phyloP scores from a whole-genome alignment of 2,113 vertebrate species.

The Tupaia chinensis region DNA sequence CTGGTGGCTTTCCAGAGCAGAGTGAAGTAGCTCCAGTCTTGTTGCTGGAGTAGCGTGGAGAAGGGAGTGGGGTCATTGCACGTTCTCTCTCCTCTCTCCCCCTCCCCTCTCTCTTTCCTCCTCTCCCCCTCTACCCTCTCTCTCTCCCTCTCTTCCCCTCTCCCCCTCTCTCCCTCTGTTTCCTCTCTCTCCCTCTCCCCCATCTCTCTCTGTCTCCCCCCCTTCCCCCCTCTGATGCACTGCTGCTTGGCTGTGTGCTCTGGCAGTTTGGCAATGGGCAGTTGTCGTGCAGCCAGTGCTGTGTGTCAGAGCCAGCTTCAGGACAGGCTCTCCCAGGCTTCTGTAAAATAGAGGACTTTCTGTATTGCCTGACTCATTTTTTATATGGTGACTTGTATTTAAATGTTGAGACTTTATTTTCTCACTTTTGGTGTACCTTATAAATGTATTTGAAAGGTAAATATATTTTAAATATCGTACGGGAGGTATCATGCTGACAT shows the following conservation, averaged over 20 bases:
- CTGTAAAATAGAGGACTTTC: conserved; percentile 62
- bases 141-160: background rate
- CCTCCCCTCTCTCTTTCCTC: no score
- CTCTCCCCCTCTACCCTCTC: background rate
- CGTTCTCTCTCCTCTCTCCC: background rate
- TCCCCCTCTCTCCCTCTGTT: background rate
- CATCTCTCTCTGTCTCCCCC: background rate
- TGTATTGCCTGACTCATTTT: conserved; percentile 65
- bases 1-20: conserved; percentile 35
- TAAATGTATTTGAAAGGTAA: conserved; percentile 84
- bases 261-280: background rate
- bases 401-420: conserved; percentile 88
- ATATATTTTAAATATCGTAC: conserved; percentile 86
- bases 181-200: no score
- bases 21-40: background rate
- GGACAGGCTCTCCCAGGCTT: conserved; percentile 32
- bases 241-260: background rate
- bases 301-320: background rate
- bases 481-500: conserved; percentile 79
- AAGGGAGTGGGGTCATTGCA: fast-evolving
- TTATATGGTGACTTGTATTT: conserved; percentile 84
- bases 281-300: conserved; percentile 53
- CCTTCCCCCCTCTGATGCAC: fast-evolving
- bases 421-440: conserved; percentile 83
- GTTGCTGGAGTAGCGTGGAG: fast-evolving